Evolutionary conservation across 2,113 vertebrate genomes (phyloP), one percentile per base, ranked within the genome.

Genomic region (Rattus rattus): DNA sequence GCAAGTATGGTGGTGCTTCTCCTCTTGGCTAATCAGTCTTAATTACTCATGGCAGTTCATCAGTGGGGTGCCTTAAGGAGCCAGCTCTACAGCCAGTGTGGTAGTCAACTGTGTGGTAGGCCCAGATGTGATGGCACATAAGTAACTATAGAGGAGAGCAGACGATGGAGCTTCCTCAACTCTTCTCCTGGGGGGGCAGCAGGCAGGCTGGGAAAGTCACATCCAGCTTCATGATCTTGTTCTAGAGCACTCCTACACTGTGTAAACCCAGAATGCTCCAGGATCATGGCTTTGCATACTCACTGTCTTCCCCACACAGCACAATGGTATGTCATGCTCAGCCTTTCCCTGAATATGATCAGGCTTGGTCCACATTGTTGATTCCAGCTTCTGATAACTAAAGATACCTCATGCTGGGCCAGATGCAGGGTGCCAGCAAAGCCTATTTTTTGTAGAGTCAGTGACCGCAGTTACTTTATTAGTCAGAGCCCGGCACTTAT

Each of bases 11-110:
- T 59, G 75, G 28, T 26, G 26, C 30, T 75, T 94, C 39, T 69
- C 49, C 7, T 97, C 95, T 43, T 98, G 81, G 94, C 99, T 99
- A 97, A 99, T 98, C 94, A 22, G 99, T 99, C 88, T 98, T 99
- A 97, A 99, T 99, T 47, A 99, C 0, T 20, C 99, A 99, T 0
- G 99, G 99, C 14, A 99, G 97, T 99, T 99, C 83, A 99, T 98
- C 43, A 43, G 43, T n/a, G 98, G 97, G 65, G 99, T 98, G 97
- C 98, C 99, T 75, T 94, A 97, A 0, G 98, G 97, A 26, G 98
- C 98, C 89, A 99, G 98, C 65, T 99, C 99, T 2, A 98, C 97
- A 11, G 99, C 98, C 98, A 99, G 43, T 43, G 43, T 43, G 43
- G 43, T 43, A 43, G 43, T 99, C 99, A 96, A 99, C 99, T 92